phyloP scores from a whole-genome alignment of 2,113 vertebrate genomes.

The Anas platyrhynchos region DNA sequence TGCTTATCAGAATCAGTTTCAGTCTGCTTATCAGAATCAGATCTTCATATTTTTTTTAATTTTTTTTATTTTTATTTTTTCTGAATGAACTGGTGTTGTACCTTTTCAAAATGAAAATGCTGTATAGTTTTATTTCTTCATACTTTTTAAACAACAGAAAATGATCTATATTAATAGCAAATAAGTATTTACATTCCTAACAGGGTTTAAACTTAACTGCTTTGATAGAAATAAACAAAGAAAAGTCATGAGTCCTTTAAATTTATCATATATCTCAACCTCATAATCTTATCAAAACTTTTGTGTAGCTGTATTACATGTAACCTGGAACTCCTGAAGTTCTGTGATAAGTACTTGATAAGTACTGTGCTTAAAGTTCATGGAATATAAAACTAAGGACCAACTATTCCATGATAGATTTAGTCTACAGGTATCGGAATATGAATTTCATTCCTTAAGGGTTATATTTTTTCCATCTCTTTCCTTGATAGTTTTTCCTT shows the following conservation, averaged over 20 bases:
- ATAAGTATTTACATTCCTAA: not conserved
- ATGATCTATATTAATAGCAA: not conserved
- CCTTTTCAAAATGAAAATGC: not conserved
- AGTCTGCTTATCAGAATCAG: not conserved
- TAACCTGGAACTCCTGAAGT: rapidly evolving
- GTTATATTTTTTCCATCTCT: not conserved
- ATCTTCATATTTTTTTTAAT: not conserved
- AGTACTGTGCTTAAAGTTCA: not conserved
- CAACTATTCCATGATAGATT: not conserved
- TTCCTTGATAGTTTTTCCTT: not conserved
- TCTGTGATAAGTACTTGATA: not conserved
- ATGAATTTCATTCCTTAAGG: not conserved
- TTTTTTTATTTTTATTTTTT: not conserved
- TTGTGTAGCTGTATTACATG: not conserved
- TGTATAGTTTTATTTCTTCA: rapidly evolving
- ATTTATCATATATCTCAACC: not conserved
- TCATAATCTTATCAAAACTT: not conserved
- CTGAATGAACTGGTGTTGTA: not conserved
- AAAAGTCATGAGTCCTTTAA: not conserved
- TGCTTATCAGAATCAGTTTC: not conserved
- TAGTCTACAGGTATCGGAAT: not conserved
- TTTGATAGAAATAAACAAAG: not conserved
- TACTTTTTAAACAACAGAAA: not conserved
- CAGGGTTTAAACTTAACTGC: not conserved
- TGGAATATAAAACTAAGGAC: not conserved